Evolutionary conservation across 2,797 vertebrate genomes (phyloP).

Genomic region (Falco cherrug): DNA sequence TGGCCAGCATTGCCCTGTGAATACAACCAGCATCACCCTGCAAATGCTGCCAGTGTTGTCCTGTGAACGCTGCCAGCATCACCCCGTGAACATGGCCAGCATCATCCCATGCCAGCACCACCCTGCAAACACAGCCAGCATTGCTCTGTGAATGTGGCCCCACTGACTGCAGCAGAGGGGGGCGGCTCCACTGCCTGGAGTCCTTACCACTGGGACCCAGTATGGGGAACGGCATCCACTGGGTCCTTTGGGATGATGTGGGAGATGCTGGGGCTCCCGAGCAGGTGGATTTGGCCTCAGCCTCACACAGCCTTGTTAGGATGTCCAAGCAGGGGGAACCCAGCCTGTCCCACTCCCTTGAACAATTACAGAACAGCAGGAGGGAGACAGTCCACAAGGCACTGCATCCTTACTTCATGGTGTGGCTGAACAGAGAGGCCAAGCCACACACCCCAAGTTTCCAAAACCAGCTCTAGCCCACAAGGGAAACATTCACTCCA

Average conservation of each 20-base stretch:
- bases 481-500: accelerated
- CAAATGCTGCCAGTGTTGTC: not conserved
- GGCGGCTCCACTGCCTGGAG: not conserved
- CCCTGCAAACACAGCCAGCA: not conserved
- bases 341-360: not conserved
- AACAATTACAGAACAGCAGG: not conserved
- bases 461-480: not conserved
- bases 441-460: not conserved
- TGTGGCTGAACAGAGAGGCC: accelerated
- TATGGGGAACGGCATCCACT: not conserved
- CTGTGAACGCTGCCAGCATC: not conserved
- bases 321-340: not conserved
- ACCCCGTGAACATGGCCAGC: not conserved
- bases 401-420: not conserved
- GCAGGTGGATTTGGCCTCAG: not conserved
- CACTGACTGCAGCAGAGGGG: not conserved
- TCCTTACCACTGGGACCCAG: not conserved
- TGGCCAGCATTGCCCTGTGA: not conserved
- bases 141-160: accelerated
- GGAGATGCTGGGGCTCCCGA: not conserved
- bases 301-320: not conserved
- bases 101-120: not conserved
- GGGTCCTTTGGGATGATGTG: not conserved
- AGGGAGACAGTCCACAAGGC: not conserved
- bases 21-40: not conserved